Base-by-base conservation (phyloP, 2,797 vertebrate species). In the Atherinosoma microstoma region DNA sequence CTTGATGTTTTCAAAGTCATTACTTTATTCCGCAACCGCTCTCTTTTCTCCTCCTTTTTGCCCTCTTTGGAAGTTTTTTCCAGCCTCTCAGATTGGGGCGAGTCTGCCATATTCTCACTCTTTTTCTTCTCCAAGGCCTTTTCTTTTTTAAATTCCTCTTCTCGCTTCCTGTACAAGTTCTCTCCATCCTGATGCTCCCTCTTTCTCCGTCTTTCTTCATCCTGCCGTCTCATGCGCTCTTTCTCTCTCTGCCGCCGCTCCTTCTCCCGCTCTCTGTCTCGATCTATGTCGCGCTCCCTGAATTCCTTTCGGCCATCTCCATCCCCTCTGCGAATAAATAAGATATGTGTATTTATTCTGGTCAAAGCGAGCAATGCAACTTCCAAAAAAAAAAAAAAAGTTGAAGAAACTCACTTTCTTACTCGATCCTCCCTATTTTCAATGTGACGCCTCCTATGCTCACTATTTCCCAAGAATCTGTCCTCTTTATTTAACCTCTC, bases 1-100 rank as follows among this genome's bases (percentile, higher is more conserved):
- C 1, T 4, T 5, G 3, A 57, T 4, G 4, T 32, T 42, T 47
- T 57, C 0, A 74, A 2, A 36, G 4, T 29, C 0, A 0, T 76
- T 86, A 99, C 98, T 96, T 99, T 99, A 92, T 99, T 99, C 84
- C 97, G 94, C 76, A 99, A 94, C 35, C 97, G 95, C 86, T 99
- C 97, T 88, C 95, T 96, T 92, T 96, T 87, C 24, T 99, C 97
- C 1, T 99, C 98, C 85, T 96, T 98, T 91, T 94, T 97, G 82
- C 94, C 93, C 0, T 98, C 97, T 91, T 93, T 97, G 83, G 86
- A 73, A 35, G 84, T 78, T 88, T 95, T 97, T 77, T 98, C 97
- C 1, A 79, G 62, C 89, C 93, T 96, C 38, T 96, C 95, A 6
- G 0, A 67, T 73, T 87, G 94, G 78, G 80, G 75, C 35, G 92